Evolutionary conservation across 1,140 invertebrate species (phyloP), one percentile per base, ranked within the genome.

Genomic region (Hypsibius dujardini): DNA sequence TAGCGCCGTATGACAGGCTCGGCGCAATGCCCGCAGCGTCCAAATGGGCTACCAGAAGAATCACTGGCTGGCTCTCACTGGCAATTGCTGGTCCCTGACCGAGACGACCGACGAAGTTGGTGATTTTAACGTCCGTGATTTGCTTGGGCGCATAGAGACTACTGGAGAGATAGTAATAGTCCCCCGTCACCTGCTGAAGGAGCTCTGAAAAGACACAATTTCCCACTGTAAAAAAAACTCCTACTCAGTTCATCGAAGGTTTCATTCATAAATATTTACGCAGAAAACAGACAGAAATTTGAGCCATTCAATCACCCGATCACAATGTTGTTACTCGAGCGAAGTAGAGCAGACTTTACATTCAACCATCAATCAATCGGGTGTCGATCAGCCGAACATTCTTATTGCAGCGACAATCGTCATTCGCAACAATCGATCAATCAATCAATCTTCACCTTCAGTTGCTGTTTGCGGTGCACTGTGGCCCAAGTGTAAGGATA

Each of bases 1-100:
- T 92, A 1, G 87, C 87, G 50, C 92, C 92, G 79, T 83, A 84
- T 12, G 90, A 85, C 45, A 95, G 76, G 72, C 88, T 88, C 59
- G 94, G 91, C 47, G 88, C 88, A 71, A 90, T 81, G 70, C 88
- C 90, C 78, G 87, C 87, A 46, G 90, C 87, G 78, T 98, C 94
- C 77, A 97, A 94, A 82, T 96, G 90, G 2, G 93, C 88, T 40
- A 93, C 89, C 74, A 98, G 73, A 14, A 76, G 71, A 40, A 78
- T 70, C 28, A 76, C 76, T 12, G 75, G 74, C n/a, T 72, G 67
- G 15, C 71, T 15, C n/a, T 70, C 59, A 15, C 15, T 73, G 12
- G 3, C 12, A 3, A 67, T 3, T 12, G 62, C 12, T 15, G 12
- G 3, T 3, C 42, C 62, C 12, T 12, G 3, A 42, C 62, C 62